Conservation (phyloP, 2,888 invertebrate species). For the Tipula unca region DNA sequence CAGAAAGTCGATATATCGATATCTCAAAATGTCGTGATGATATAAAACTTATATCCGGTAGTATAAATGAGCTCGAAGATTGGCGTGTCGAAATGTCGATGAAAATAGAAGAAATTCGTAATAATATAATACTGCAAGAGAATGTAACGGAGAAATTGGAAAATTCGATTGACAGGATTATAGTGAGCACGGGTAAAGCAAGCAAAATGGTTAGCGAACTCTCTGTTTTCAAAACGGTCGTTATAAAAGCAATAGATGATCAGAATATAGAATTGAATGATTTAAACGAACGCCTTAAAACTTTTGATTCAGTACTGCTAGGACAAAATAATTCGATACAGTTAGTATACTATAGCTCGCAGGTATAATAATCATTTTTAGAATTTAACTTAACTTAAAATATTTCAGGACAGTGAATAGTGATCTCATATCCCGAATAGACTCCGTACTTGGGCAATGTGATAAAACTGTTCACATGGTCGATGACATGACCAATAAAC, state of each 20-base stretch:
- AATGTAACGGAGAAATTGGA: slow-evolving; percentile 22
- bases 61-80: slow-evolving; percentile 16
- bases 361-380: background rate
- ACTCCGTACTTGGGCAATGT: background rate
- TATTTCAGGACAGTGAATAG: background rate
- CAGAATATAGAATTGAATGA: background rate
- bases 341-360: no score
- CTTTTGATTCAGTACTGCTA: background rate
- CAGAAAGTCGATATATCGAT: slow-evolving; percentile 44
- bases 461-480: background rate
- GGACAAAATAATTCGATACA: slow-evolving; percentile 15
- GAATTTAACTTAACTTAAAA: no score
- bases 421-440: background rate
- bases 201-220: background rate
- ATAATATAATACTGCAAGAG: slow-evolving; percentile 21
- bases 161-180: slow-evolving; percentile 1
- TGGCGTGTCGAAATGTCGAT: slow-evolving; percentile 22
- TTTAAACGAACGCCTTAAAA: background rate
- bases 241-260: background rate
- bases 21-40: slow-evolving; percentile 48
- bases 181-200: background rate
- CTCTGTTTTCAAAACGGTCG: background rate
- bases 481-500: slow-evolving; percentile 38
- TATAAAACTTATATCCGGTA: slow-evolving; percentile 32
- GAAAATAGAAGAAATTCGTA: slow-evolving; percentile 23